These are phyloP conservation scores for Mirza zaza DNA, from an alignment of 2,113 vertebrate genomes.

Conservation along the genomic window DNA sequence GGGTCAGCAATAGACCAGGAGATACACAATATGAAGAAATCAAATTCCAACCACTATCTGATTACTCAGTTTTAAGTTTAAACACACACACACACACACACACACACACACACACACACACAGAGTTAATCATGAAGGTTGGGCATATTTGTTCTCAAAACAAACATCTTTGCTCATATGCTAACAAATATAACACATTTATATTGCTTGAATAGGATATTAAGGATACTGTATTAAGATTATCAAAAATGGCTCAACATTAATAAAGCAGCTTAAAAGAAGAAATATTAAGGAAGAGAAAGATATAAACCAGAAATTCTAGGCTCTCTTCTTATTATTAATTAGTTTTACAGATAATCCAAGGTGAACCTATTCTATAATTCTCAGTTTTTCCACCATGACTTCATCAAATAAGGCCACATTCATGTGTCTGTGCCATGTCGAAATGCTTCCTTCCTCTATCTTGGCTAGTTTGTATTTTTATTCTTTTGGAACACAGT, in stretches of 20 bases:
- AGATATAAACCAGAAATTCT: slow-evolving; percentile 26
- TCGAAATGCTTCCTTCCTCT: background rate
- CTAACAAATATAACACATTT: background rate
- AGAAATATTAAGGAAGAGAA: slow-evolving; percentile 20
- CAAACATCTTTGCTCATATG: background rate
- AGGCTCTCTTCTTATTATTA: background rate
- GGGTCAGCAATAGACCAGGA: slow-evolving; percentile 23
- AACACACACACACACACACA: background rate
- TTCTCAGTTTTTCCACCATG: background rate
- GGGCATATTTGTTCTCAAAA: background rate
- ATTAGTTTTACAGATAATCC: background rate
- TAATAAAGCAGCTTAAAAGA: slow-evolving; percentile 21
- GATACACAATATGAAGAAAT: background rate
- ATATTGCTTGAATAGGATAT: background rate
- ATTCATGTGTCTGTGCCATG: background rate
- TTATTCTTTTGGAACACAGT: background rate
- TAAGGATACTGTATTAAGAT: background rate
- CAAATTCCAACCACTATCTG: background rate
- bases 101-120: background rate
- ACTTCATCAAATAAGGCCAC: too few species aligned
- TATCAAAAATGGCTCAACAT: background rate
- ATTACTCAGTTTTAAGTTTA: background rate
- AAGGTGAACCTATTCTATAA: background rate
- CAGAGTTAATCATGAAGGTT: background rate
- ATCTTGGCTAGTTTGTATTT: background rate